Evolutionary conservation across 2,797 vertebrate genomes (phyloP).

Genomic region (Lepus oiostolus): DNA sequence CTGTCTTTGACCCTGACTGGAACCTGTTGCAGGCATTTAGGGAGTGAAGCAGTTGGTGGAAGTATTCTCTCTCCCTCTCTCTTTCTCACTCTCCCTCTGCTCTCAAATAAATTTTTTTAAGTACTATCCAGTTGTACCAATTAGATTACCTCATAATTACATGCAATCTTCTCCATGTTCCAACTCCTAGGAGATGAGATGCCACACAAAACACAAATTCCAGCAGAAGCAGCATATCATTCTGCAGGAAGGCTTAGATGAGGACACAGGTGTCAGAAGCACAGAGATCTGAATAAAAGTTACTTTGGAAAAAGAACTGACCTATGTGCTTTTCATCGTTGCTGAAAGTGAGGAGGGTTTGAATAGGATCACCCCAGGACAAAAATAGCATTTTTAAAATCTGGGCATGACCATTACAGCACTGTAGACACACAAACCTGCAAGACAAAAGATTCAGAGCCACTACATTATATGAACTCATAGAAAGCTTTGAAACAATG

Average conservation of each 20-base stretch:
- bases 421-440: neutral
- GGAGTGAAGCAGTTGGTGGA: too few relatives aligned
- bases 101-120: too few relatives aligned
- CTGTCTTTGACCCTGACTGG: too few relatives aligned
- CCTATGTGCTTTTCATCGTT: neutral
- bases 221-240: neutral
- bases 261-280: neutral
- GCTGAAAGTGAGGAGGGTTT: neutral
- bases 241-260: slow-evolving; percentile 2
- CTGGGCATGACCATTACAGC: neutral
- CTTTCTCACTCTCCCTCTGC: too few relatives aligned
- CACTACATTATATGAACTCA: neutral
- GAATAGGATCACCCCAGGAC: neutral
- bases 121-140: neutral
- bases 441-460: neutral
- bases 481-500: neutral
- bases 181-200: neutral
- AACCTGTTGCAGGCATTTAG: too few relatives aligned
- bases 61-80: too few relatives aligned
- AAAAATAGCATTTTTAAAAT: slow-evolving; percentile 33
- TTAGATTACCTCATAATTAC: neutral
- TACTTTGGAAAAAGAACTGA: neutral
- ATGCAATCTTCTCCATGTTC: neutral
- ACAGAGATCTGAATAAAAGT: neutral
- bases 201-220: neutral